Percentiles rank a stretch among this genome's conserved stretches.
These are phyloP conservation scores for Sebastes cheni DNA, from an alignment of 2,797 vertebrate genomes.

Conservation along the genomic window DNA sequence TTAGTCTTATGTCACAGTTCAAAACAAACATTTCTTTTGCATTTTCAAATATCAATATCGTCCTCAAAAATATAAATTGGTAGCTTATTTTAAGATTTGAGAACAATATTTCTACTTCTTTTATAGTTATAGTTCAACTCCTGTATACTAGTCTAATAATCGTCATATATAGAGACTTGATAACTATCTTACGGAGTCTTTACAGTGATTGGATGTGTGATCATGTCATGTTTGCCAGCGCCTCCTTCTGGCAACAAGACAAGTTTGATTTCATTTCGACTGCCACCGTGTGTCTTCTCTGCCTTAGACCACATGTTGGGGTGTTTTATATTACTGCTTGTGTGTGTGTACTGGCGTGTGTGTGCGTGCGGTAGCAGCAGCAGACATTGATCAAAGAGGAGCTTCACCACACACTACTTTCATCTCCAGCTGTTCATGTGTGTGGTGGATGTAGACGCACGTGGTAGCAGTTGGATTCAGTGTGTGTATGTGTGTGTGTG, in stretches of 20 bases:
- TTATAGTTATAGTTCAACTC: not conserved
- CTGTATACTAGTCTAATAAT: no score
- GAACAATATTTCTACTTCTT: not conserved
- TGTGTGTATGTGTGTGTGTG: not conserved
- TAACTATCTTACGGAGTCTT: not conserved
- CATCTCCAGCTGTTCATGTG: slow-evolving; percentile 31
- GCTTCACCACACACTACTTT: slow-evolving; percentile 29
- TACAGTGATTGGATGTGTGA: not conserved
- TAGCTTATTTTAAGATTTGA: no score
- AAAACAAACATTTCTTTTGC: no score
- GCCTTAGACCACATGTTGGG: not conserved
- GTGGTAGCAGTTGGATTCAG: not conserved
- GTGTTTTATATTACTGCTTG: slow-evolving; percentile 1
- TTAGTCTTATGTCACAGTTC: no score
- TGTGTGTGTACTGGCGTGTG: not conserved
- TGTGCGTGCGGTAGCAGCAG: not conserved
- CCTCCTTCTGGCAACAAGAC: not conserved
- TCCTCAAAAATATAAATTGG: no score
- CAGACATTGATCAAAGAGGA: slow-evolving; percentile 18
- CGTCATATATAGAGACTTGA: not conserved
- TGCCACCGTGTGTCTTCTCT: not conserved
- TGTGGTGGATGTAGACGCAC: slow-evolving; percentile 9
- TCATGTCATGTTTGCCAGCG: not conserved
- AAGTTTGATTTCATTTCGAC: not conserved
- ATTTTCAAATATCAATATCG: no score